Conservation (phyloP, 2,888 invertebrate genomes). For the Chalcis sispes region DNA sequence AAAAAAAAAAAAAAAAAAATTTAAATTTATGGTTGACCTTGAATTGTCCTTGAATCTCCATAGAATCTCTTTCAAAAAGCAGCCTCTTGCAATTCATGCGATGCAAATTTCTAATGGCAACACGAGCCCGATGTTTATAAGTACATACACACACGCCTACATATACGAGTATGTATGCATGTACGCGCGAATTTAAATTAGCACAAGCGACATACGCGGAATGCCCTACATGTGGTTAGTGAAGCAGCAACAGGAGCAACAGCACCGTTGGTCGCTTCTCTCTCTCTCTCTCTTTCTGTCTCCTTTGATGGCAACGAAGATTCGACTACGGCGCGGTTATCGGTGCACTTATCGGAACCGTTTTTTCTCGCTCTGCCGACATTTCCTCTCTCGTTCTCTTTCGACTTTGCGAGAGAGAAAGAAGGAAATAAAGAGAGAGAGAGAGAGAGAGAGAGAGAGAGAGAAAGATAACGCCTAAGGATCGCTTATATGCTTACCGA, state of each 20-base stretch:
- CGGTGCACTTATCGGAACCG: conserved; percentile 31
- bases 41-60: background rate
- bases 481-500: conserved; percentile 14
- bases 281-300: too few species aligned
- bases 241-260: background rate
- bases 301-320: too few species aligned
- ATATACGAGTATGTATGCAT: too few species aligned
- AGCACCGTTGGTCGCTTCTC: background rate
- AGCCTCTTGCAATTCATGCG: background rate
- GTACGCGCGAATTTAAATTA: background rate
- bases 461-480: conserved; percentile 15
- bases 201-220: background rate
- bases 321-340: conserved; percentile 2
- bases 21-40: background rate
- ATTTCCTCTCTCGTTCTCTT: background rate
- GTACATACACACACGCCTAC: too few species aligned
- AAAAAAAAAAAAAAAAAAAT: too few species aligned
- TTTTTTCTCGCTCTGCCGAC: conserved; percentile 5
- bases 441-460: background rate
- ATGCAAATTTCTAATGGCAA: background rate
- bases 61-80: too few species aligned
- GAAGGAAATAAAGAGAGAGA: background rate
- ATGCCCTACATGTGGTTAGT: conserved; percentile 1
- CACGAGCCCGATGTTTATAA: background rate
- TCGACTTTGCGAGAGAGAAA: background rate